Evolutionary conservation across 2,888 invertebrate species (phyloP), one percentile per base, ranked within the genome.

Genomic region (Metellina segmentata): DNA sequence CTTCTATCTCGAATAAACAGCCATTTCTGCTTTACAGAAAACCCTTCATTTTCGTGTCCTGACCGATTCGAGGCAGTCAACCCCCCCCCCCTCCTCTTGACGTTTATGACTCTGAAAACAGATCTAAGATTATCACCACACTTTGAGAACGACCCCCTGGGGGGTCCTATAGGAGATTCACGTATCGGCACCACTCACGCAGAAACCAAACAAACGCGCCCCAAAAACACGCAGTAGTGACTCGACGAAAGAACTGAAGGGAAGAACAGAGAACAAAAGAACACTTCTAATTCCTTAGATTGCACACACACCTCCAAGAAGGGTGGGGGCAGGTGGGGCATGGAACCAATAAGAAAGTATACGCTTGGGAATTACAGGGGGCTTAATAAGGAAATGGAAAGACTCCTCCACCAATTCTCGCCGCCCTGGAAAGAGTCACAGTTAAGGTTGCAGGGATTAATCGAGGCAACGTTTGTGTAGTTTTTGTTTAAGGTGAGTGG

Each of bases 391-490:
- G 83, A 85, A 85, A 75, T 85, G 83, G 71, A 20, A 74, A 53
- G 53, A 85, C 74, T 51, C 9, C 52, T 72, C 53, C 49, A 52
- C 78, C 83, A 85, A 85, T 85, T 85, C 83, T 19, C 83, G 20
- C 71, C 71, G 49, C 51, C 19, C n/a, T 82, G 16, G 82, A 49
- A 82, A 82, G 48, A 34, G 82, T 71, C 70, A 71, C 83, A 78
- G 78, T 86, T 86, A 86, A 61, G 51, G 85, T 49, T 69, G 85
- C 77, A 86, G 61, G 77, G 78, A 86, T 86, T 86, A 86, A 86
- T 86, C 9, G 72, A 83, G 34, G 74, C 49, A 48, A 53, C 69
- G 74, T 83, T 71, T 74, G 83, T 72, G 48, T 72, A 72, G 83
- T 71, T 85, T 85, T 85, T 85, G 75, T 85, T 83, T 70, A 70